These are phyloP conservation scores for Scaptodrosophila lebanonensis DNA, from an alignment of 1,140 invertebrate genomes.

Conservation along the genomic window DNA sequence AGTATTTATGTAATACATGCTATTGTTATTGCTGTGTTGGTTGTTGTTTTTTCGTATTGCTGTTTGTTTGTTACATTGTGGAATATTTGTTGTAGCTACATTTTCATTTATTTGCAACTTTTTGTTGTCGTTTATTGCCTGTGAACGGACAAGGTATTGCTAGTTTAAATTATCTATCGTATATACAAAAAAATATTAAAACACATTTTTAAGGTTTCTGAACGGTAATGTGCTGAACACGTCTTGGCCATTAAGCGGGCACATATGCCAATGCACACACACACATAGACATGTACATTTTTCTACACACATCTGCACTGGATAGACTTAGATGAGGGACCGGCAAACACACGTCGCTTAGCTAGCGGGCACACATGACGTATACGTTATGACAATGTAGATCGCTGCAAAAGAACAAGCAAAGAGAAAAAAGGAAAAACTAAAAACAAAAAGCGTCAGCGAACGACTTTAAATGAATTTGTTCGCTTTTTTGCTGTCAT, in stretches of 20 bases:
- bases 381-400: constrained; percentile 70
- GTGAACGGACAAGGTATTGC: not conserved
- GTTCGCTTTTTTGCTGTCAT: too few species aligned
- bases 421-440: too few species aligned
- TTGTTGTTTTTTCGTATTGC: too few species aligned
- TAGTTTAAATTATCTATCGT: too few species aligned
- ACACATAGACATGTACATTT: not conserved
- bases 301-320: too few species aligned
- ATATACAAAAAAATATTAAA: constrained; percentile 51
- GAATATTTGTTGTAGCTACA: constrained; percentile 37
- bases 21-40: constrained; percentile 30
- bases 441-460: too few species aligned
- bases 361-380: constrained; percentile 48
- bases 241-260: constrained; percentile 62
- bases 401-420: too few species aligned
- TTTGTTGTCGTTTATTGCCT: not conserved
- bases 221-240: constrained; percentile 71
- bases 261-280: constrained; percentile 12
- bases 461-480: too few species aligned
- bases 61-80: constrained; percentile 36
- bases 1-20: constrained; percentile 38
- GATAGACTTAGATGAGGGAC: too few species aligned
- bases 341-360: not conserved
- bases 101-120: constrained; percentile 26
- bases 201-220: constrained; percentile 52